phyloP scores from a whole-genome alignment of 2,113 vertebrate genomes.

The Cromileptes altivelis region DNA sequence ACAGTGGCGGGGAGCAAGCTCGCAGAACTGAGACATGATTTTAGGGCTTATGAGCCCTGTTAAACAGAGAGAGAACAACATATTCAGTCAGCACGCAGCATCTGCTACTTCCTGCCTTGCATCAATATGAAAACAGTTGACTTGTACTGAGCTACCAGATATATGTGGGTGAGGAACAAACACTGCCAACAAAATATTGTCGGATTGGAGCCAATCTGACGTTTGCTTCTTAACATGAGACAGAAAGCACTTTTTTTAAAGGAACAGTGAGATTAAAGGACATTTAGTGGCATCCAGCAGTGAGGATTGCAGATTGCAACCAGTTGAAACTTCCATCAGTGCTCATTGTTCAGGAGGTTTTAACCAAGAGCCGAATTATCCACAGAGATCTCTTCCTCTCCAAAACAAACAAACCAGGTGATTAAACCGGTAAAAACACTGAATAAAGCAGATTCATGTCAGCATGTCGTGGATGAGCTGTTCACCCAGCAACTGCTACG shows the following conservation, averaged over 20 bases:
- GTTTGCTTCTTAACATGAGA: slow-evolving; percentile 46
- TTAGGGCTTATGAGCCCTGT: slow-evolving; percentile 41
- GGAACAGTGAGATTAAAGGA: no score
- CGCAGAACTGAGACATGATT: slow-evolving; percentile 53
- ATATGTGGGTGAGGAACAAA: slow-evolving; percentile 39
- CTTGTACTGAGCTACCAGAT: slow-evolving; percentile 50
- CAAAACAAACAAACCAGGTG: no score
- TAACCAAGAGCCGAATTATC: no score
- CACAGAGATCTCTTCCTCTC: no score
- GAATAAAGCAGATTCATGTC: no score
- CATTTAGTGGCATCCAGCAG: no score
- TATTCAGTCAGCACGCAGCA: slow-evolving; percentile 45
- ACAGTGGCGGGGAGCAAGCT: slow-evolving; percentile 37
- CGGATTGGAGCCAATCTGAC: slow-evolving; percentile 38
- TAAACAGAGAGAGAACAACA: slow-evolving; percentile 53
- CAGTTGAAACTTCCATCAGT: no score
- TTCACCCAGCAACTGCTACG: no score
- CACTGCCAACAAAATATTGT: slow-evolving; percentile 44
- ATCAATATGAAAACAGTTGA: slow-evolving; percentile 52
- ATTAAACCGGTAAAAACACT: no score
- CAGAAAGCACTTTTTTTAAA: slow-evolving; percentile 33
- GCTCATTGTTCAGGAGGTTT: no score
- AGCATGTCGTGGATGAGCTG: no score
- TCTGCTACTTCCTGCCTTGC: slow-evolving; percentile 51
- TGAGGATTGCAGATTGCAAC: no score